Percentiles rank a stretch among this genome's conserved stretches.
Conservation (phyloP, 2,888 invertebrate species). For the Lamellibrachia columna region DNA sequence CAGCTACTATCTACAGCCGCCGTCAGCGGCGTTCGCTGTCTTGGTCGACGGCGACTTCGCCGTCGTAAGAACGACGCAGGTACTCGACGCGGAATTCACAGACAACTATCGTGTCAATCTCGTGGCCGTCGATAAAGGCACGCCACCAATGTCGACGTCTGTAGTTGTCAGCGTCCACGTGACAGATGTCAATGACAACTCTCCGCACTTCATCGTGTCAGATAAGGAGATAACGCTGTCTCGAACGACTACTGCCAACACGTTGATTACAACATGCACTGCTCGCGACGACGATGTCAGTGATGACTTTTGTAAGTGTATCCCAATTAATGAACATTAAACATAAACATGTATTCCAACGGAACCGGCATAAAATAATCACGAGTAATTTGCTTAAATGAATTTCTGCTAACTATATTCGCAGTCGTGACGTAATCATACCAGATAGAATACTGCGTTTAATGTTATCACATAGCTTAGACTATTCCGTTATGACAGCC, state of each 20-base stretch:
- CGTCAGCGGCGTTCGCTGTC: background rate
- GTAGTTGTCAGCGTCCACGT: constrained; percentile 13
- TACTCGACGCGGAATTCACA: constrained; percentile 20
- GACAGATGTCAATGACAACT: constrained; percentile 27
- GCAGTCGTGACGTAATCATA: no score
- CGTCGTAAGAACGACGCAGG: background rate
- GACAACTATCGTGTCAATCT: constrained; percentile 17
- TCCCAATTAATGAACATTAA: background rate
- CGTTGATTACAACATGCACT: constrained; percentile 8
- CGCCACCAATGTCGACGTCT: constrained; percentile 21
- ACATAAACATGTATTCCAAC: background rate
- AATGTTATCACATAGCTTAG: no score
- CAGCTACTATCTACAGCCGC: constrained; percentile 21
- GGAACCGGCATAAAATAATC: background rate
- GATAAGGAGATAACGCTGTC: background rate
- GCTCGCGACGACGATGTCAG: constrained; percentile 23
- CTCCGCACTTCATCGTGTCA: constrained; percentile 23
- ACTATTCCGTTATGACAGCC: no score
- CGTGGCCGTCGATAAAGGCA: constrained; percentile 6
- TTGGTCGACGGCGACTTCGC: background rate
- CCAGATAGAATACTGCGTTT: no score
- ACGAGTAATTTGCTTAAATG: background rate
- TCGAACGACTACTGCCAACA: constrained; percentile 23
- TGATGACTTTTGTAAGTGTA: constrained; percentile 14
- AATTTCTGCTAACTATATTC: no score